Base-by-base conservation (phyloP, 2,888 invertebrate genomes). In the Netelia melanura region DNA sequence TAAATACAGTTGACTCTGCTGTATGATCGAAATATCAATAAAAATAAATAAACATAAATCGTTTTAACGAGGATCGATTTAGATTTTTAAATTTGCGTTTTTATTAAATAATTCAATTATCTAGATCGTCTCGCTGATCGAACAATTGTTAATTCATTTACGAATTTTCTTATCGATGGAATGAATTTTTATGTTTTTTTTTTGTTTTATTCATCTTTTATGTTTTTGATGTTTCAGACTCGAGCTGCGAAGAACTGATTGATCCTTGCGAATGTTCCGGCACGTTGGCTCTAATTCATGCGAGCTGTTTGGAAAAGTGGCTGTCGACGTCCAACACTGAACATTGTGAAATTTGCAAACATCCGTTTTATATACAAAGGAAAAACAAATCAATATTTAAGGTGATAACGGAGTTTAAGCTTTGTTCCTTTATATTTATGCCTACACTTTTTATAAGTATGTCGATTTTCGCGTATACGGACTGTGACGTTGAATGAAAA, bases 251-350 rank as follows among this genome's bases (percentile, higher is more conserved):
- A 84, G 94, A 94, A 76, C 91, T 95, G 79, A 93, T 95, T 58
- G 95, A 95, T 14, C 95, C 95, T 0, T 95, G 95, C 90, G 92
- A 94, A 85, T 95, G 95, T 90, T 92, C 94, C 74, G 95, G 95
- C 1, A 94, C 95, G 3, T 93, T 95, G 89, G 95, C 94, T 0
- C 90, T 94, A 44, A 94, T 95, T 58, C 95, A 95, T 89, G 90
- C 94, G 21, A 94, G 94, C 58, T 95, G 95, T 89, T 92, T 95
- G 70, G 95, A 95, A 90, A 94, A 93, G 84, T 95, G 95, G 95
- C 94, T 95, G 3, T 94, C 95, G 23, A 91, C 94, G 2, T 94
- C 95, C 30, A 94, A 95, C 87, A 94, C 94, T 17, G 94, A 94
- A 71, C 91, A 91, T 43, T 95, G 95, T 90, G 95, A 95, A 90